Evolutionary conservation across 2,888 invertebrate species (phyloP), one percentile per base, ranked within the genome.

Genomic region (Barypeithes pellucidus): DNA sequence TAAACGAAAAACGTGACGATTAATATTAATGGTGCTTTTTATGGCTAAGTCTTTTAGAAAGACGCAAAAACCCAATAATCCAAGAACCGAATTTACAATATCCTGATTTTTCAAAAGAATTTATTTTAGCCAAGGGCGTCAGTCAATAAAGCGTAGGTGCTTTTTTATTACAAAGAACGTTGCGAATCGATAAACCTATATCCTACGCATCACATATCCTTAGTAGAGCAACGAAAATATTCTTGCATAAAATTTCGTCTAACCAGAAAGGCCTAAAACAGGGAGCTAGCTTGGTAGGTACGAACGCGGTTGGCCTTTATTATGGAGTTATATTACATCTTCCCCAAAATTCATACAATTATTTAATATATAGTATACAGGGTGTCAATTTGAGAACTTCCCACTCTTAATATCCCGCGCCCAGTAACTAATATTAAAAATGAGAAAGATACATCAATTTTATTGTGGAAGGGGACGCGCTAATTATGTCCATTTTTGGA

Each of bases 11-110:
- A n/a, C 22, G 50, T 18, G 22, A 24, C 20, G 50, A 50, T 50
- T 50, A 50, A 50, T 50, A 50, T 50, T 50, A 50, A 50, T 50
- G 22, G 24, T n/a, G 22, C 22, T 5, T 50, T 50, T 22, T 50
- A 12, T 22, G 11, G 22, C 12, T 14, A 22, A 47, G 8, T 8
- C 45, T 47, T 47, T n/a, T 18, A 16, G 9, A 47, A 18, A 8
- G 22, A 47, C 11, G 47, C 12, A 22, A 47, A 47, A 22, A 18
- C 45, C 18, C 45, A 45, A 45, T 16, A 45, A 45, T 18, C 16
- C 8, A 45, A 8, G 16, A 45, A 47, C 47, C 12, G 47, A 47
- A 47, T 47, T 47, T 47, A 47, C 11, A 47, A 47, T 47, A 18
- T 47, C 47, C 11, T 20, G 47, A 47, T 47, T 20, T 50, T 20